Conservation (phyloP, 1,140 invertebrate genomes). For the Vanessa atalanta region DNA sequence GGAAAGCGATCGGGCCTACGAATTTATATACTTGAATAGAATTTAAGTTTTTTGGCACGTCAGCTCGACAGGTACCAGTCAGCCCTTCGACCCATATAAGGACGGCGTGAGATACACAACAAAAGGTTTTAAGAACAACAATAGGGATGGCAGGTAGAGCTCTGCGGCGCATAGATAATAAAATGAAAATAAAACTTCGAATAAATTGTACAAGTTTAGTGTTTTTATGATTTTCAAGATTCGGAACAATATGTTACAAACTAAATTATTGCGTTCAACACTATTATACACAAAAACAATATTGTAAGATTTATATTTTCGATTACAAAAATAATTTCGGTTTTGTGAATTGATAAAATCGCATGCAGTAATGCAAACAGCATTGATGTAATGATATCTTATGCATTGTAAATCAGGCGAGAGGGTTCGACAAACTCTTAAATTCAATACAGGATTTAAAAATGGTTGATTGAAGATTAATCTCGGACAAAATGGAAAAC, state of each 20-base stretch:
- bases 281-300: not conserved
- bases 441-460: conserved; percentile 11
- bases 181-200: conserved; percentile 3
- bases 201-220: conserved; percentile 22
- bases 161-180: conserved; percentile 1
- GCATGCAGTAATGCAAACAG: no score
- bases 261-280: not conserved
- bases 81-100: conserved; percentile 28
- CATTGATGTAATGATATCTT: no score
- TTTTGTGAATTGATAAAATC: no score
- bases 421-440: conserved; percentile 28
- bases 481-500: not conserved
- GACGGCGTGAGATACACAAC: conserved; percentile 27
- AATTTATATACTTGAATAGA: conserved; percentile 22
- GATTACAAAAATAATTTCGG: no score
- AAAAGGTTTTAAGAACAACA: conserved; percentile 27
- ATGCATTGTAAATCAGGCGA: conserved; percentile 19
- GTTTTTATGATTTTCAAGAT: not conserved
- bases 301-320: no score
- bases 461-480: not conserved
- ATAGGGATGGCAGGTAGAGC: conserved; percentile 25
- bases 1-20: not conserved
- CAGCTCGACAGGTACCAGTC: conserved; percentile 31
- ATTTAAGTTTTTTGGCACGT: conserved; percentile 32
- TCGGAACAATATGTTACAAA: not conserved